Percentiles rank a stretch among this genome's conserved stretches.
Conservation (phyloP, 2,888 invertebrate genomes). For the Rhingia rostrata region DNA sequence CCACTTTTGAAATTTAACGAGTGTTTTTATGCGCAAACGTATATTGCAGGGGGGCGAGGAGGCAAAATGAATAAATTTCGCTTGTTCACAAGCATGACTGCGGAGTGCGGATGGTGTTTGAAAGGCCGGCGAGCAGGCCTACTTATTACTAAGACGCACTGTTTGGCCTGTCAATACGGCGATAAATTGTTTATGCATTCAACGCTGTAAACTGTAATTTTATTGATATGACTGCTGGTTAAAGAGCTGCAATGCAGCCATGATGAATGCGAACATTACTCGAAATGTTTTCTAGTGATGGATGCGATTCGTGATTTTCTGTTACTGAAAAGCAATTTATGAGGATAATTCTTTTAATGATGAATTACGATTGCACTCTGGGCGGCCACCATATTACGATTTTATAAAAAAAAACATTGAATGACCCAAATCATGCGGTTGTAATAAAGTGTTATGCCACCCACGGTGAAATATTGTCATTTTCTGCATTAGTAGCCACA, state of each 20-base stretch:
- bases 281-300: not conserved
- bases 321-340: no score
- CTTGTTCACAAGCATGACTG: not conserved
- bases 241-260: constrained; percentile 7
- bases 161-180: constrained; percentile 44
- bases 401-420: no score
- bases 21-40: not conserved
- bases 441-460: no score
- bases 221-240: constrained; percentile 26
- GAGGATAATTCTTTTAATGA: no score
- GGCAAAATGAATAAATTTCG: not conserved
- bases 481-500: no score
- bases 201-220: constrained; percentile 17
- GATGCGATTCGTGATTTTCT: no score
- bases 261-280: not conserved
- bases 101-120: not conserved
- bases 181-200: constrained; percentile 56
- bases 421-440: no score
- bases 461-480: no score
- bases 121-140: constrained; percentile 35
- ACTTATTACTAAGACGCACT: constrained; percentile 36
- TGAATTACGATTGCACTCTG: no score
- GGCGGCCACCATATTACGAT: no score
- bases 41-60: not conserved
- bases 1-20: not conserved